Percentiles rank a stretch among this genome's conserved stretches.
Conservation (phyloP, 2,113 vertebrate species). For the Cebidichthys violaceus region DNA sequence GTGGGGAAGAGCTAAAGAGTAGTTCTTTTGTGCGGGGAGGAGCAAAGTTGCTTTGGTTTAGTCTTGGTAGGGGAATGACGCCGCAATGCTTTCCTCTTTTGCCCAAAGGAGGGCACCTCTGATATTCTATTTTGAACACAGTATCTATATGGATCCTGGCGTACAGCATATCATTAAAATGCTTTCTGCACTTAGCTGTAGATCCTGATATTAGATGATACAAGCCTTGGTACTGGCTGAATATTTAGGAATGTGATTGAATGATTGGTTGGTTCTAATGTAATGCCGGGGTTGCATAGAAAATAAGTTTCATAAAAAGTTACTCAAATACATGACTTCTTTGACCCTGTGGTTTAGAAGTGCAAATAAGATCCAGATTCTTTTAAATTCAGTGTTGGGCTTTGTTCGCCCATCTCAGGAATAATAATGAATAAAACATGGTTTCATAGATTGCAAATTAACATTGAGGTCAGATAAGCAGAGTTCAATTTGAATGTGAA, state of each 20-base stretch:
- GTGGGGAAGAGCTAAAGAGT: conserved; percentile 44
- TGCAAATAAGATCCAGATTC: conserved; percentile 62
- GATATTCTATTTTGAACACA: conserved; percentile 39
- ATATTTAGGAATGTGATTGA: neutral
- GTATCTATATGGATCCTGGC: conserved; percentile 24
- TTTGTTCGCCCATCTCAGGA: conserved; percentile 63
- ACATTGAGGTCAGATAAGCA: conserved; percentile 73
- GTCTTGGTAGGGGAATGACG: conserved; percentile 36
- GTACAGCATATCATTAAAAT: conserved; percentile 32
- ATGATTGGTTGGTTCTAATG: neutral
- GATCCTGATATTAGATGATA: conserved; percentile 7
- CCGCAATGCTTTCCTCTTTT: conserved; percentile 28
- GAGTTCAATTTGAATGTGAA: conserved; percentile 70
- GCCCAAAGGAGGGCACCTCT: conserved; percentile 27
- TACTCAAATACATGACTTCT: conserved; percentile 18
- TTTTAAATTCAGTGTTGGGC: conserved; percentile 51
- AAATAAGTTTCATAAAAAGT: conserved; percentile 12
- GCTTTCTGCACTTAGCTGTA: neutral
- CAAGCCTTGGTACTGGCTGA: neutral
- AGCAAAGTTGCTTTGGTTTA: conserved; percentile 46
- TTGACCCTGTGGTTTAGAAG: conserved; percentile 51
- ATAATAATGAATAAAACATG: conserved; percentile 75
- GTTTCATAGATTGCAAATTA: conserved; percentile 73
- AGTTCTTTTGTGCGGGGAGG: conserved; percentile 25
- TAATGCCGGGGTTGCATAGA: neutral